Base-by-base conservation (phyloP, 2,888 invertebrate genomes). In the Yponomeuta cagnagella region DNA sequence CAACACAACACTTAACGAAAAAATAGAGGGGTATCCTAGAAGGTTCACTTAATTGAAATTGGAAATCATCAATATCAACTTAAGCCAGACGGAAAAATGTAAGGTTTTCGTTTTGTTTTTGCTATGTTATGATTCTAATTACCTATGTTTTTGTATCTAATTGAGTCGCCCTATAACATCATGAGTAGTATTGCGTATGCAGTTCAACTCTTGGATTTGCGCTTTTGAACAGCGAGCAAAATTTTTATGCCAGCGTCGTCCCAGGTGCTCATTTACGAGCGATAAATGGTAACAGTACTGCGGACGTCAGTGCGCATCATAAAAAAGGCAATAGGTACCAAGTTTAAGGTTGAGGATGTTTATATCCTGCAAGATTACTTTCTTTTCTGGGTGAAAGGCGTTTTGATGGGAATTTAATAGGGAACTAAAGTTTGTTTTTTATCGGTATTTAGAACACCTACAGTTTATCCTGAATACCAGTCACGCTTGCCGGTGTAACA, bases 231-330 rank as follows among this genome's bases (percentile, higher is more conserved):
- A 15, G 52, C 52, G 52, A 12, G 15, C 52, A 58, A 58, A 4
- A 15, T 58, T 15, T 15, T 58, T 15, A 12, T 15, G 52, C 52
- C 43, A 43, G 15, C 52, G 71, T 67, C 71, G 31, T 72, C 72
- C 72, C 73, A 76, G 76, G 76, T 76, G 75, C 68, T 68, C 72
- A 71, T 80, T 79, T 78, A 80, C 73, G 76, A 76, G 69, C 74
- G 66, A 72, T 74, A 76, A 78, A 72, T 67, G 43, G 10, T 43
- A 67, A 73, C 15, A 66, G 67, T 58, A 58, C 63, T 72, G 43
- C 15, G 72, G 77, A 73, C 74, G 73, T 72, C 73, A 70, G 64
- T 70, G 63, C 71, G 12, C 15, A 12, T 58, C 52, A 58, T 58
- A 58, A 58, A 58, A 58, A 15, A 58, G 52, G 52, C 52, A 58